Evolutionary conservation across 1,140 invertebrate genomes (phyloP), one percentile per base, ranked within the genome.

Genomic region (Monochamus saltuarius): DNA sequence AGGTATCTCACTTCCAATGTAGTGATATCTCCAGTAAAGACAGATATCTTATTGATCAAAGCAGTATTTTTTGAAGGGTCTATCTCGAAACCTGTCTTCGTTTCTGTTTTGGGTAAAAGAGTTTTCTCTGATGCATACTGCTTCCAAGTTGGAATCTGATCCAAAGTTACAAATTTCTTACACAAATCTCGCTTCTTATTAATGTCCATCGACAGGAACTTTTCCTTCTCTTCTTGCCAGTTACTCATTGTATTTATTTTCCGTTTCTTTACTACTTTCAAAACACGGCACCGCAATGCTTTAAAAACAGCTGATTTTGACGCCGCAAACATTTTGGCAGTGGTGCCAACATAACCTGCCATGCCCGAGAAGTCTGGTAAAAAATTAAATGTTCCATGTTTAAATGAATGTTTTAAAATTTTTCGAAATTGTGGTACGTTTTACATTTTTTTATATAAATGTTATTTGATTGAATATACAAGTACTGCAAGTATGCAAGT

Each of bases 11-110:
- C 82, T 76, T 92, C 89, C 9, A 97, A 78, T 40, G 81, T 82
- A 0, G 93, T 95, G n/a, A 97, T 95, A 75, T 95, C 92, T 8
- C 92, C 92, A 74, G 79, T 77, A 79, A 83, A 90, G 52, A 89
- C 75, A 2, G 85, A 86, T 16, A 91, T 77, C 74, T 87, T 88
- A 9, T 82, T 72, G n/a, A 80, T 77, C 8, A 89, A 61, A 3
- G 73, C 65, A 34, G 68, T 62, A 65, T 83, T 82, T 59, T 74
- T 76, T 4, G 68, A 59, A 4, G 62, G n/a, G 58, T 82, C 66
- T 16, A 83, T 73, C 50, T 68, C 69, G 52, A 77, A 73, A 46
- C 80, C 79, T 67, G 38, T 71, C 55, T 52, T 70, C 72, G 49
- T 56, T 67, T 40, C 69, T 68, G 55, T 77, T 67, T 55, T 68